These are phyloP conservation scores for Argopecten irradians DNA, from an alignment of 1,140 invertebrate genomes.

Conservation along the genomic window DNA sequence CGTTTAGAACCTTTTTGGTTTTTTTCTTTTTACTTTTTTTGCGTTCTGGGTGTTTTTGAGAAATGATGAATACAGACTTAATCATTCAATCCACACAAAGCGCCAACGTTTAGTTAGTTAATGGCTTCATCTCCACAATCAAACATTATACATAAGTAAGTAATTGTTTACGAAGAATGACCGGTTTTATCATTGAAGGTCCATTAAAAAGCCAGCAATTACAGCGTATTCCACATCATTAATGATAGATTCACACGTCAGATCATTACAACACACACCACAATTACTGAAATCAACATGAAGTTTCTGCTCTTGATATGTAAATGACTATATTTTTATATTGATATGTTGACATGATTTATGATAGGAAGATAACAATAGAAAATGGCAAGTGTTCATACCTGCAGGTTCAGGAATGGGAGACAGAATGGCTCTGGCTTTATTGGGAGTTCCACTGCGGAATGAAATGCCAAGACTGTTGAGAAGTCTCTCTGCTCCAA, in stretches of 20 bases:
- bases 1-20: not conserved
- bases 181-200: no score
- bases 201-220: no score
- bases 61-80: conserved; percentile 18
- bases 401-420: conserved; percentile 52
- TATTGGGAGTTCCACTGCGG: conserved; percentile 38
- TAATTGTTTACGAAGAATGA: no score
- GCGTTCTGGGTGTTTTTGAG: conserved; percentile 15
- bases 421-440: conserved; percentile 46
- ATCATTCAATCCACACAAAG: not conserved
- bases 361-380: not conserved
- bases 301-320: no score
- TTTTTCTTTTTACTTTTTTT: conserved; percentile 23
- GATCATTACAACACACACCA: no score
- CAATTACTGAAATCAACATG: no score
- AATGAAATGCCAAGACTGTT: conserved; percentile 71
- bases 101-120: not conserved
- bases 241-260: no score
- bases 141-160: not conserved
- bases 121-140: not conserved
- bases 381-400: not conserved
- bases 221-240: no score
- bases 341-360: no score
- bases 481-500: conserved; percentile 67
- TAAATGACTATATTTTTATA: no score